Evolutionary conservation across 2,797 vertebrate species (phyloP).

Genomic region (Lophura swinhoii): DNA sequence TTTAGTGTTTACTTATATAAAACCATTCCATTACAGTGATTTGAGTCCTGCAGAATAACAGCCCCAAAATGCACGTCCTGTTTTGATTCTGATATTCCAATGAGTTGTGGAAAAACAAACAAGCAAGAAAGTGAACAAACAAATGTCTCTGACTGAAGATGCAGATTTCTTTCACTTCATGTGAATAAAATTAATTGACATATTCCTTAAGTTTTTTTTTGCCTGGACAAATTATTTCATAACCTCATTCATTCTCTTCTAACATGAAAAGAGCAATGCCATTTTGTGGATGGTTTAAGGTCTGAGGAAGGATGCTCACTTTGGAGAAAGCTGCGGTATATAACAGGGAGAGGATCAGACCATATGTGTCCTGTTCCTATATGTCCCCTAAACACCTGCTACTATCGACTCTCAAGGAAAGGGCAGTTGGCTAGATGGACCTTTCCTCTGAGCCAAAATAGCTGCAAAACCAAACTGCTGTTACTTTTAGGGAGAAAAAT

Average conservation of each 20-base stretch:
- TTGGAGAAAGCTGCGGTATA: background rate
- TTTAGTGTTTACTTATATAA: constrained; percentile 32
- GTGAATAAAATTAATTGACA: background rate
- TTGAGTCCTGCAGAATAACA: background rate
- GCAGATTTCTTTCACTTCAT: background rate
- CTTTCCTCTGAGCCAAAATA: background rate
- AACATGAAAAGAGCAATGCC: background rate
- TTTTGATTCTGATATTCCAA: background rate
- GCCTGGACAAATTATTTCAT: background rate
- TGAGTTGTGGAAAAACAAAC: constrained; percentile 1
- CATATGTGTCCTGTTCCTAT: background rate
- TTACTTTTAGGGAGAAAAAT: background rate
- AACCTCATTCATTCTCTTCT: background rate
- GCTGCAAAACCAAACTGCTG: background rate
- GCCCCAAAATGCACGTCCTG: background rate
- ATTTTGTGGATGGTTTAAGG: background rate
- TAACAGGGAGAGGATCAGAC: background rate
- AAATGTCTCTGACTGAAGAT: background rate
- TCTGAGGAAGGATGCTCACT: background rate
- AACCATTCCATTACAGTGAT: background rate
- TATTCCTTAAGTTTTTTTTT: background rate
- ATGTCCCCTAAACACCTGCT: constrained; percentile 11
- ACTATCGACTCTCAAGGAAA: background rate
- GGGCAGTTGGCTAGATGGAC: background rate
- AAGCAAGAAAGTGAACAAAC: background rate